Evolutionary conservation across 92 coral and sea anemone species (phyloP), one percentile per base, ranked within the genome.

Genomic region (Epizoanthus fatuus): DNA sequence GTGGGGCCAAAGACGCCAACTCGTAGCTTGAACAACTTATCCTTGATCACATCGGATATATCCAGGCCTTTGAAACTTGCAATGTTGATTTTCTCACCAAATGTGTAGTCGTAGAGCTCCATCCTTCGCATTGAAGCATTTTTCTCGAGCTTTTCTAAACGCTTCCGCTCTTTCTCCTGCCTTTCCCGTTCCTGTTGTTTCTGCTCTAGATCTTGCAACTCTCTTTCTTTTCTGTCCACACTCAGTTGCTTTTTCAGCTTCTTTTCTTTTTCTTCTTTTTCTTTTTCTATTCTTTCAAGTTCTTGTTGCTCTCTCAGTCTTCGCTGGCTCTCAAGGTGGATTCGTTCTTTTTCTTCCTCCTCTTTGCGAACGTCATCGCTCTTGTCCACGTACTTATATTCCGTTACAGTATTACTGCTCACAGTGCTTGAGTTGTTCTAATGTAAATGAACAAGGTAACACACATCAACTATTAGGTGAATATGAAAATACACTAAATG

Each of bases 1-100:
- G 35, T 29, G 1, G 35, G 35, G 35, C 35, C 95, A 69, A 88
- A 92, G 19, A 92, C 84, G 15, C 95, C 95, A 39, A 92, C 86
- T 66, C 95, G 85, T 8, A 92, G 88, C 17, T 81, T 86, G 58
- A 53, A 53, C 12, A 3, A 53, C 16, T 53, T 53, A 53, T 53
- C 58, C 17, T 76, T 86, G 4, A 42, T 84, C 6, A 92, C 90
- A 40, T 89, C 91, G 15, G 83, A 81, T 14, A 83, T 83, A 38
- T 67, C 83, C 56, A 91, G 35, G 1, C 90, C 94, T 16, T 65
- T 13, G 52, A 91, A 84, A 86, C 67, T 84, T 11, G 67, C 92
- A 51, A 81, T 69, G 60, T 58, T 45, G 32, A 59, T 91, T 51
- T 91, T 91, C 40, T 52, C 59, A 12, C 94, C 94, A 87, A 91